Evolutionary conservation across 2,113 vertebrate genomes (phyloP).

Genomic region (Campylomormyrus numenius): DNA sequence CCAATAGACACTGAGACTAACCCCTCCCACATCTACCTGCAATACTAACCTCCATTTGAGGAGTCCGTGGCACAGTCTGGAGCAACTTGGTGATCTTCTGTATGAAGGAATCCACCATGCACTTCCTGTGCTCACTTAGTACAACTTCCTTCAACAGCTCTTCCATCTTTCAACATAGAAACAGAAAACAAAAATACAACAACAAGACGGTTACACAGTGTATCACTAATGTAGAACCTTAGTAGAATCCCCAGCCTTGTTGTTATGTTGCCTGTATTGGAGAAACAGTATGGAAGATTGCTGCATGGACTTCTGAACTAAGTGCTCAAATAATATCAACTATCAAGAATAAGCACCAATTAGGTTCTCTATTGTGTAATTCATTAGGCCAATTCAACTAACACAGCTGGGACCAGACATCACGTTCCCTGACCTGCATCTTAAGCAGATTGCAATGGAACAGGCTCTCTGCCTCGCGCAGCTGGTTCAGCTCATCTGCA

Average conservation of each 20-base stretch:
- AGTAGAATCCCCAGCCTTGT: not conserved
- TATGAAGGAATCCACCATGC: conserved; percentile 72
- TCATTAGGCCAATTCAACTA: not conserved
- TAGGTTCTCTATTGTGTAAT: not conserved
- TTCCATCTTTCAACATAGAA: conserved; percentile 64
- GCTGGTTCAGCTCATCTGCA: conserved; percentile 79
- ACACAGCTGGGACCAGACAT: not conserved
- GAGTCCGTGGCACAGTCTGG: conserved; percentile 58
- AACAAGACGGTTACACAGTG: not conserved
- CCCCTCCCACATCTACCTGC: not conserved
- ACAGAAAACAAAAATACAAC: not conserved
- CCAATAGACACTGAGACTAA: not conserved
- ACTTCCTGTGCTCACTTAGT: conserved; percentile 75
- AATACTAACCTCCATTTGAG: conserved; percentile 63
- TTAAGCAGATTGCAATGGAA: conserved; percentile 88
- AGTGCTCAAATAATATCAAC: not conserved
- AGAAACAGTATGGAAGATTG: not conserved
- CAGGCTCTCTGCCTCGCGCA: conserved; percentile 84
- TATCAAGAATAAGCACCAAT: not conserved
- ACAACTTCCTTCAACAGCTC: conserved; percentile 86
- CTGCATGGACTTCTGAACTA: not conserved
- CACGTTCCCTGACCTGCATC: conserved; percentile 68
- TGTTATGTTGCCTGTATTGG: not conserved
- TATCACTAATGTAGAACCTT: not conserved
- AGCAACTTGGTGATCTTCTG: conserved; percentile 65